Base-by-base conservation (phyloP, 2,888 invertebrate species). In the Rhagonycha fulva region DNA sequence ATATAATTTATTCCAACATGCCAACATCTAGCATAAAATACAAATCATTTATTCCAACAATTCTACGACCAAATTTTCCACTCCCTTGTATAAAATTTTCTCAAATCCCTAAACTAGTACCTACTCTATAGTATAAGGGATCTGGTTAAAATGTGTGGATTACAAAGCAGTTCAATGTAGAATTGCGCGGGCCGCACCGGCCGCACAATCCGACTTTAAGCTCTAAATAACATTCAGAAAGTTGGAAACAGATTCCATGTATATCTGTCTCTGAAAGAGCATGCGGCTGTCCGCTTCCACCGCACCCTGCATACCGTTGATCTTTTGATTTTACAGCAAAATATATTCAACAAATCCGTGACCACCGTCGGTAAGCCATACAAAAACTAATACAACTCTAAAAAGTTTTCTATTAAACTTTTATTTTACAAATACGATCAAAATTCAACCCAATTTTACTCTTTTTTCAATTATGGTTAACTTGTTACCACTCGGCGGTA, bases 381-480 rank as follows among this genome's bases (percentile, higher is more conserved):
- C 72, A 74, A 78, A 75, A 78, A 79, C 76, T 75, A 78, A 79
- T 74, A 68, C 71, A 71, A 75, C 76, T 75, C 71, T 72, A 60
- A 71, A 66, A 82, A 82, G 80, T 82, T 82, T 82, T 78, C 78
- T 79, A 80, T 82, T 82, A 81, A 82, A 80, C 80, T 80, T 81
- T 80, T 72, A 78, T 76, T 76, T 82, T 80, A 76, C 71, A 72
- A 76, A 47, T 47, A 47, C 47, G 47, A 47, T 47, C n/a, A 47
- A 47, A 47, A 47, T 47, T n/a, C 47, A 47, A 47, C 47, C 47
- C n/a, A 47, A 47, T n/a, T 47, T n/a, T 47, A n/a, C 47, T 47
- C 47, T 47, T 47, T 47, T 47, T 47, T 47, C 47, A 47, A 47
- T 47, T 47, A 47, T 47, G 47, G 47, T 47, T 47, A 47, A 47